A percentile compares a stretch with the other conserved stretches of the same genome.
Conservation (phyloP, 2,113 vertebrate genomes). For the Ascaphus truei region DNA sequence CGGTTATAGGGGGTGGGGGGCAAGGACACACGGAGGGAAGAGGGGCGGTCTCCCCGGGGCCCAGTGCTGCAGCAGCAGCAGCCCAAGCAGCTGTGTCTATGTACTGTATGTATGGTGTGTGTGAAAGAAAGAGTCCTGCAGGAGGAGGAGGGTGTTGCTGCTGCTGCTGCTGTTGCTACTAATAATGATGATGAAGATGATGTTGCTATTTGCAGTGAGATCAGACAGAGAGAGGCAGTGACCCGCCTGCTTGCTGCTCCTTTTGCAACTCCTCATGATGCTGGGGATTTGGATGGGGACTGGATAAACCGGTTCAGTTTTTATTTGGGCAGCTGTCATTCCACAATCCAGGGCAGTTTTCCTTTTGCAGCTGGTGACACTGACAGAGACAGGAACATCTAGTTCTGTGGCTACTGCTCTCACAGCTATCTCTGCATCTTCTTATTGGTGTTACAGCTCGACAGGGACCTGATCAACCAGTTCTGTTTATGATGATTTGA, state of each 20-base stretch:
- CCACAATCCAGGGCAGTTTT: too few relatives aligned
- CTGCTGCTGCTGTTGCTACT: neutral
- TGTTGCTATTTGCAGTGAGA: neutral
- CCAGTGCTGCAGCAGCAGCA: neutral
- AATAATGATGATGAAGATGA: neutral
- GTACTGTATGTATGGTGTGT: too few relatives aligned
- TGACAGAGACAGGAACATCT: too few relatives aligned
- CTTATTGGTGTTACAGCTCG: too few relatives aligned
- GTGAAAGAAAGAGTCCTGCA: neutral
- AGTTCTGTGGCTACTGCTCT: too few relatives aligned
- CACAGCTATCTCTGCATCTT: too few relatives aligned
- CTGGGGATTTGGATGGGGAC: neutral
- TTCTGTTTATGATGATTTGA: too few relatives aligned
- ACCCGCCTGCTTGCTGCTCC: neutral
- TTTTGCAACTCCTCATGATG: neutral
- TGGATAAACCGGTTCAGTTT: neutral
- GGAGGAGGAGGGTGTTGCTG: constrained; percentile 5
- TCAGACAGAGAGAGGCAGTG: neutral
- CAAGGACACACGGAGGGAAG: neutral
- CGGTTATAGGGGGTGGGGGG: too few relatives aligned
- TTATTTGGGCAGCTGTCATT: too few relatives aligned
- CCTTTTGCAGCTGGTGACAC: too few relatives aligned
- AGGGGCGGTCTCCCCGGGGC: neutral
- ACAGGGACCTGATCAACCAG: too few relatives aligned
- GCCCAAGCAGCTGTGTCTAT: neutral